These are phyloP conservation scores for Pollenia angustigena DNA, from an alignment of 2,888 invertebrate species.

Conservation along the genomic window DNA sequence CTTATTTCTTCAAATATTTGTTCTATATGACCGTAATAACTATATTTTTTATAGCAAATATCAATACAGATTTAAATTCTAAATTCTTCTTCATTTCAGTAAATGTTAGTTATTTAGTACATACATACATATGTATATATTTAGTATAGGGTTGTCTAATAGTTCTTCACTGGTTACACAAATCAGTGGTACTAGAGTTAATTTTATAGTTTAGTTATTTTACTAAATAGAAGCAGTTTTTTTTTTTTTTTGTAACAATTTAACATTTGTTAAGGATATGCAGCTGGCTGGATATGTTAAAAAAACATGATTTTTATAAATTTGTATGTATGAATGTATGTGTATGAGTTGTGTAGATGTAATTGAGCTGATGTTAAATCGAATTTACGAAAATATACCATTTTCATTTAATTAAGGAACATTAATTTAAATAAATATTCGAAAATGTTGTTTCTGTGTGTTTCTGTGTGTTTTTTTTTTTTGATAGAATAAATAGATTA, in stretches of 20 bases:
- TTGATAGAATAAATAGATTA: slow-evolving; percentile 3
- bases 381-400: not conserved
- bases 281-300: slow-evolving; percentile 70
- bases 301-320: slow-evolving; percentile 48
- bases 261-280: slow-evolving; percentile 60
- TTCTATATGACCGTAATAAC: not conserved
- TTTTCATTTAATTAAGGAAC: slow-evolving; percentile 28
- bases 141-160: slow-evolving; percentile 24
- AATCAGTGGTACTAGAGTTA: slow-evolving; percentile 29
- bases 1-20: slow-evolving; percentile 12
- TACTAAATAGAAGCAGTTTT: slow-evolving; percentile 48
- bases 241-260: slow-evolving; percentile 39
- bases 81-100: slow-evolving; percentile 24
- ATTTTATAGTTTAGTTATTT: slow-evolving; percentile 26
- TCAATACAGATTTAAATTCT: slow-evolving; percentile 9
- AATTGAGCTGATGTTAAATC: not conserved
- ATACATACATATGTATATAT: not conserved
- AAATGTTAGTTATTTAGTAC: not conserved
- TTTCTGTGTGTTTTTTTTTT: slow-evolving; percentile 13
- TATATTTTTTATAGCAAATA: slow-evolving; percentile 41
- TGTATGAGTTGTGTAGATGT: not conserved
- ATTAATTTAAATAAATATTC: not conserved
- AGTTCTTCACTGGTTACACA: slow-evolving; percentile 29
- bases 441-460: not conserved
- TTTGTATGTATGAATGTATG: not conserved